These are phyloP conservation scores for Podarcis raffonei DNA, from an alignment of 2,113 vertebrate genomes.

Conservation along the genomic window DNA sequence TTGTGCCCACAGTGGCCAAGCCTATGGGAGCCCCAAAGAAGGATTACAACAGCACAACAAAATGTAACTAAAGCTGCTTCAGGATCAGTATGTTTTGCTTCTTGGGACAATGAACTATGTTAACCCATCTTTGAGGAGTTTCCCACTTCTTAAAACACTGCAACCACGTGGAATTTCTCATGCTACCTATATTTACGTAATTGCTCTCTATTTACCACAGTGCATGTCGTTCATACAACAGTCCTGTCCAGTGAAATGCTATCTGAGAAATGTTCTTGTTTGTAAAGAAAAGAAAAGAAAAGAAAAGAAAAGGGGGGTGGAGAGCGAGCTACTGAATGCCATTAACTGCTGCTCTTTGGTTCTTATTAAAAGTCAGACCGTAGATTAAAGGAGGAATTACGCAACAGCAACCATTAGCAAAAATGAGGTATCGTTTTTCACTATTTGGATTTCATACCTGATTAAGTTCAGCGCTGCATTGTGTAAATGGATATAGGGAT, in stretches of 20 bases:
- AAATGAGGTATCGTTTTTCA: neutral
- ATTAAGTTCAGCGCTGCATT: neutral
- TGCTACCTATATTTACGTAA: neutral
- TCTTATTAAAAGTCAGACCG: neutral
- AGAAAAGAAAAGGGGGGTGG: too few relatives aligned
- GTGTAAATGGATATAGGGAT: neutral
- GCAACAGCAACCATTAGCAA: neutral
- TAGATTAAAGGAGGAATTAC: conserved; percentile 18
- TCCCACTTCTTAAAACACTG: neutral
- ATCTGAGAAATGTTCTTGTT: neutral
- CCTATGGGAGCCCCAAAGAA: too few relatives aligned
- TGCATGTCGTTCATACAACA: neutral
- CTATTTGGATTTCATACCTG: neutral
- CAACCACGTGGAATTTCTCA: neutral
- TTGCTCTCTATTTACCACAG: neutral
- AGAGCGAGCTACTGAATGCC: neutral
- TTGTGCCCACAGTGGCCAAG: too few relatives aligned
- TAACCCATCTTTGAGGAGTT: neutral
- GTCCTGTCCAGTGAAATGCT: neutral
- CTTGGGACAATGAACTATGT: neutral
- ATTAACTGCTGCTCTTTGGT: neutral
- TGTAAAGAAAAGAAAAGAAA: neutral
- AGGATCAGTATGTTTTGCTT: too few relatives aligned
- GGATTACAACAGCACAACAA: too few relatives aligned
- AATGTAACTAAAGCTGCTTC: too few relatives aligned